Evolutionary conservation across 2,888 invertebrate species (phyloP), one percentile per base, ranked within the genome.

Genomic region (Epinotia bilunana): DNA sequence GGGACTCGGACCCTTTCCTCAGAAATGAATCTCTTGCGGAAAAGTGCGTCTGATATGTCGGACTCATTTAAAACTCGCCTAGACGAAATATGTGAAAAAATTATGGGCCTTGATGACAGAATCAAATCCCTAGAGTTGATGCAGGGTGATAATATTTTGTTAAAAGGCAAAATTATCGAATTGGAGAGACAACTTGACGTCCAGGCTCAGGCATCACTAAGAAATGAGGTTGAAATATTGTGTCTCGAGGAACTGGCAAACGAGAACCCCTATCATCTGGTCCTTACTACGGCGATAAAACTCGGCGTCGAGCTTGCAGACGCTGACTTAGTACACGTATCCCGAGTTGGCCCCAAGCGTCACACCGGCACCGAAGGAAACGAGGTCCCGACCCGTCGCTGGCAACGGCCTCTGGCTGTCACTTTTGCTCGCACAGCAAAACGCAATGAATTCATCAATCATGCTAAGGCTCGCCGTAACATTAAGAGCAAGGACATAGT

Each of bases 221-320:
- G 62, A 43, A 62, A 62, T n/a, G 62, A 62, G 62, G 62, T 43
- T 0, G 62, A 62, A 62, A 18, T 62, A 0, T 18, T n/a, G 18
- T 43, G 62, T 43, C 62, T 62, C n/a, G 62, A 62, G 18, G 62
- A 62, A 18, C 13, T 33, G 6, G 1, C 62, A 16, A n/a, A 43
- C 13, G 62, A 62, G 18, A 62, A 62, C 39, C 62, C 61, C n/a
- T 33, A 61, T 61, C 61, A 61, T 33, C 33, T 61, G 33, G 61
- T 61, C 5, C 39, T 61, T 16, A 61, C 61, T 61, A 33, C 33
- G 4, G 61, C 61, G 16, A 33, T 39, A 33, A 61, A 61, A 33
- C 33, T 61, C 33, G 61, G 61, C n/a, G 33, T 61, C 33, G 61
- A 61, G 16, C 61, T 61, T 16, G 6, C 9, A 2, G 61, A 61